Percentiles rank a stretch among this genome's conserved stretches.
phyloP scores from a whole-genome alignment of 2,113 vertebrate genomes.

The Chaenogobius annularis region DNA sequence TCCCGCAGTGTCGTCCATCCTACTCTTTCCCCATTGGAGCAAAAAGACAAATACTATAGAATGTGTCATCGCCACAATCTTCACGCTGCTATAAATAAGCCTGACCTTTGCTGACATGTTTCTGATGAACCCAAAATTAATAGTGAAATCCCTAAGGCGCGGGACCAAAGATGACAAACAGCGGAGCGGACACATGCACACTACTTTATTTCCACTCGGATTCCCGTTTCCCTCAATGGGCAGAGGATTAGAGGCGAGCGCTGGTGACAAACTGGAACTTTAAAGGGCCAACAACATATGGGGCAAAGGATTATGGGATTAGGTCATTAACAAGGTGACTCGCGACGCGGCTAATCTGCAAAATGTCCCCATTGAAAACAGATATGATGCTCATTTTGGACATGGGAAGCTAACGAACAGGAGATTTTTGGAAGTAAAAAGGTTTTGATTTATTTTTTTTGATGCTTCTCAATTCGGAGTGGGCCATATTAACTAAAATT shows the following conservation, averaged over 20 bases:
- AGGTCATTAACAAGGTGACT: slow-evolving; percentile 80
- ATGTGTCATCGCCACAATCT: slow-evolving; percentile 9
- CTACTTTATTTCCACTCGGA: slow-evolving; percentile 20
- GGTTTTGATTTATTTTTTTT: too few relatives aligned
- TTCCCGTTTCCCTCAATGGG: slow-evolving; percentile 28
- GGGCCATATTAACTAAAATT: too few relatives aligned
- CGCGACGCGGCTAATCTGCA: slow-evolving; percentile 69
- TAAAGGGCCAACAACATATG: slow-evolving; percentile 83
- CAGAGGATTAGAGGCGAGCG: slow-evolving; percentile 30
- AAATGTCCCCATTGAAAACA: slow-evolving; percentile 48
- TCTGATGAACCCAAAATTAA: slow-evolving; percentile 14
- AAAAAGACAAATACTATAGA: slow-evolving; percentile 12
- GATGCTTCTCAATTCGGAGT: too few relatives aligned
- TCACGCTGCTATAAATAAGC: slow-evolving; percentile 26
- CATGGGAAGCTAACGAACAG: background rate
- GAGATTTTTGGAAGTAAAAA: background rate
- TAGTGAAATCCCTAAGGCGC: background rate
- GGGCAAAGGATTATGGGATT: slow-evolving; percentile 83
- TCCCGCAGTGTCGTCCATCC: too few relatives aligned
- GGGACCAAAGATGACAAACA: slow-evolving; percentile 1
- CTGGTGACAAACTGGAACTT: slow-evolving; percentile 53
- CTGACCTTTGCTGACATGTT: slow-evolving; percentile 18
- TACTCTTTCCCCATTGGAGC: slow-evolving; percentile 3
- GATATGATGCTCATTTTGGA: background rate
- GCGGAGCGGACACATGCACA: background rate